Evolutionary conservation across 2,888 invertebrate species (phyloP).

Genomic region (Vesta saturnalis): DNA sequence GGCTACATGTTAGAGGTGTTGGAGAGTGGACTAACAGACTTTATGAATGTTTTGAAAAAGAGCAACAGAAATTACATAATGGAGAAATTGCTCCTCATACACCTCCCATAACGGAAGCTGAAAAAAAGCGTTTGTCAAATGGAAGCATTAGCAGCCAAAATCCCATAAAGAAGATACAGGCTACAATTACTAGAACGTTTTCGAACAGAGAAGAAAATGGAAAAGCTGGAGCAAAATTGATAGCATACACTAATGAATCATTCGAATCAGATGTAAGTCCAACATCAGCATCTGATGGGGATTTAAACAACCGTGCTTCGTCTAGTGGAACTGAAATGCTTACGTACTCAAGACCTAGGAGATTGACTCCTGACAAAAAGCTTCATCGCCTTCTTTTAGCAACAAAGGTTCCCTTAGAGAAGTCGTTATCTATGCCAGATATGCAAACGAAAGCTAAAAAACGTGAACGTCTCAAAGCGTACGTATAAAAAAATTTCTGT

Average conservation of each 20-base stretch:
- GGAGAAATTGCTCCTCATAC: slow-evolving; percentile 67
- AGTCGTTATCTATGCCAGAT: slow-evolving; percentile 86
- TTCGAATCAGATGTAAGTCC: slow-evolving; percentile 52
- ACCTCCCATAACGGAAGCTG: slow-evolving; percentile 43
- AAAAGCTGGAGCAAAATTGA: slow-evolving; percentile 55
- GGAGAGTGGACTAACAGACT: slow-evolving; percentile 95
- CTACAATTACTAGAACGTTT: slow-evolving; percentile 64
- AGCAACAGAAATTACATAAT: slow-evolving; percentile 79
- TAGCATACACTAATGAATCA: slow-evolving; percentile 58
- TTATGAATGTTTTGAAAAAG: slow-evolving; percentile 84
- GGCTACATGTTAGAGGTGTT: slow-evolving; percentile 92
- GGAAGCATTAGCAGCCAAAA: slow-evolving; percentile 52
- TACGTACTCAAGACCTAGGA: slow-evolving; percentile 48
- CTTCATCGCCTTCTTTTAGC: slow-evolving; percentile 66
- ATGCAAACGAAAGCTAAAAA: slow-evolving; percentile 80
- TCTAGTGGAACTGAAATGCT: slow-evolving; percentile 48
- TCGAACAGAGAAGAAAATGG: slow-evolving; percentile 61
- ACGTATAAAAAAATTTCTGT: slow-evolving; percentile 59
- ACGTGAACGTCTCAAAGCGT: slow-evolving; percentile 76
- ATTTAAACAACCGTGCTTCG: slow-evolving; percentile 49
- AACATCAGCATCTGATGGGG: slow-evolving; percentile 47
- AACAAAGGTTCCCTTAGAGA: slow-evolving; percentile 72
- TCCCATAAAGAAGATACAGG: slow-evolving; percentile 58
- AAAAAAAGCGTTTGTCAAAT: slow-evolving; percentile 49
- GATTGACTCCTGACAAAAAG: slow-evolving; percentile 63